Evolutionary conservation across 2,888 invertebrate species (phyloP).

Genomic region (Busseola fusca): DNA sequence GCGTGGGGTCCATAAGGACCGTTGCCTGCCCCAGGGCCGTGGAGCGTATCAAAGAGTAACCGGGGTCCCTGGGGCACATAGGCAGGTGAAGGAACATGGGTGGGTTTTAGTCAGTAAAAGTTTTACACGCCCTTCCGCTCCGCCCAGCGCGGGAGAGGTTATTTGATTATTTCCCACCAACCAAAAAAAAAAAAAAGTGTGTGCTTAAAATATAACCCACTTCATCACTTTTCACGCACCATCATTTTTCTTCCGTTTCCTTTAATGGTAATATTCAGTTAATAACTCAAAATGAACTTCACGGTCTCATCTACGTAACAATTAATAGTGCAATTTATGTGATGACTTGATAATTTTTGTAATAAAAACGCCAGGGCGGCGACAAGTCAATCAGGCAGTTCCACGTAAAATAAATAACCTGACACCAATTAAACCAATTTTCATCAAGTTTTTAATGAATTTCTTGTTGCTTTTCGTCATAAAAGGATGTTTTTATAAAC

Average conservation of each 20-base stretch:
- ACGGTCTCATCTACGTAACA: conserved; percentile 35
- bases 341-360: conserved; percentile 47
- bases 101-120: too few relatives aligned
- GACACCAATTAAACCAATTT: conserved; percentile 74
- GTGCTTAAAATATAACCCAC: conserved; percentile 28
- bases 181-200: too few relatives aligned
- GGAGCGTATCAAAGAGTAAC: too few relatives aligned
- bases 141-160: too few relatives aligned
- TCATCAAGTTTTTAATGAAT: conserved; percentile 56
- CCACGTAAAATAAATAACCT: conserved; percentile 62
- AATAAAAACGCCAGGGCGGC: conserved; percentile 33
- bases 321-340: conserved; percentile 52
- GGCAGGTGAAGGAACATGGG: too few relatives aligned
- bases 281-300: conserved; percentile 43
- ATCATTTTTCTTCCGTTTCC: conserved; percentile 2
- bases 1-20: too few relatives aligned
- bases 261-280: conserved; percentile 23
- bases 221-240: not conserved
- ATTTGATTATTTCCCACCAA: too few relatives aligned
- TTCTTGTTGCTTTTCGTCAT: conserved; percentile 62
- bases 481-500: conserved; percentile 65
- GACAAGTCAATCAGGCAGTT: conserved; percentile 69
- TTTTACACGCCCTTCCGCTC: too few relatives aligned
- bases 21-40: too few relatives aligned
- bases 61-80: too few relatives aligned